Percentiles rank a stretch among this genome's conserved stretches.
phyloP scores from a whole-genome alignment of 2,888 invertebrate genomes.

The Mycalesis mineus region DNA sequence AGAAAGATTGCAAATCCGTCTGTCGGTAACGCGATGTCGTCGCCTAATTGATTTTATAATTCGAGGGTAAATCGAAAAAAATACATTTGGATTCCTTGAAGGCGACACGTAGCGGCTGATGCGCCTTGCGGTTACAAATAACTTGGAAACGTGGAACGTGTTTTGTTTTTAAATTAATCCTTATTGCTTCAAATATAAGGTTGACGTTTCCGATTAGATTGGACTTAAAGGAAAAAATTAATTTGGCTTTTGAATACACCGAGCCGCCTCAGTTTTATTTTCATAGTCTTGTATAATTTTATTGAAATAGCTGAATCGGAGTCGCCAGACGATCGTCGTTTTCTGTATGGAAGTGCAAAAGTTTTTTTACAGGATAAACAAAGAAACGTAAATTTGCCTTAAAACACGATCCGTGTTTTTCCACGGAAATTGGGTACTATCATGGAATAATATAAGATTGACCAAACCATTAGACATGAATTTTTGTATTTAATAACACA shows the following conservation, averaged over 20 bases:
- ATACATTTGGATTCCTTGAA: slow-evolving; percentile 54
- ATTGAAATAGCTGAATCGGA: slow-evolving; percentile 47
- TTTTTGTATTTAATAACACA: too few species aligned
- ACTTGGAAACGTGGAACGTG: slow-evolving; percentile 11
- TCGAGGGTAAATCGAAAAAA: slow-evolving; percentile 51
- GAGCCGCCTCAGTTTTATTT: slow-evolving; percentile 49
- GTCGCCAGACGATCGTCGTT: slow-evolving; percentile 30
- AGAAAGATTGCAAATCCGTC: slow-evolving; percentile 19
- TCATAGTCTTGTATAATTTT: slow-evolving; percentile 58
- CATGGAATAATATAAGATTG: too few species aligned
- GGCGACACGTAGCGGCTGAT: slow-evolving; percentile 44
- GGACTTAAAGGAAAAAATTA: slow-evolving; percentile 23
- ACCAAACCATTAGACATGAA: too few species aligned
- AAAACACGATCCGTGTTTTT: not conserved
- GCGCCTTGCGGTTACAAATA: slow-evolving; percentile 27
- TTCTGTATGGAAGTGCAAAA: slow-evolving; percentile 25
- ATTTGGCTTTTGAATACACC: slow-evolving; percentile 30
- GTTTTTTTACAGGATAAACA: slow-evolving; percentile 23
- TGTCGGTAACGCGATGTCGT: slow-evolving; percentile 35
- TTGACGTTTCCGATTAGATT: slow-evolving; percentile 29
- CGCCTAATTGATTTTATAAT: slow-evolving; percentile 70
- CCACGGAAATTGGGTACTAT: not conserved
- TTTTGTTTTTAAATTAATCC: slow-evolving; percentile 2
- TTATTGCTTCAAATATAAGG: slow-evolving; percentile 23
- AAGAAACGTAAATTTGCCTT: slow-evolving; percentile 4